Evolutionary conservation across 2,113 vertebrate species (phyloP).

Genomic region (Podilymbus podiceps): DNA sequence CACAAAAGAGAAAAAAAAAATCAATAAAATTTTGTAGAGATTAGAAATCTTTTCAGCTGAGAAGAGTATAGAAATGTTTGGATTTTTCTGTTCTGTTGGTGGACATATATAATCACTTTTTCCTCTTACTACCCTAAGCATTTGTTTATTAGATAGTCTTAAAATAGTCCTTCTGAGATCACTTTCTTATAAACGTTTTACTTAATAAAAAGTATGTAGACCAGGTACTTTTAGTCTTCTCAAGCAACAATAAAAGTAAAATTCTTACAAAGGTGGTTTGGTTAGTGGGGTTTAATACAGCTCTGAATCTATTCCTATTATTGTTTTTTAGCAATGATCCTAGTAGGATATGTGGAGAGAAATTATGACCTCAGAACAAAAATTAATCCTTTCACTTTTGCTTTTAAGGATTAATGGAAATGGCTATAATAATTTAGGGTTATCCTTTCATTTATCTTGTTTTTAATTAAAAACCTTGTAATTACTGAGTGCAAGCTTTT

Average conservation of each 20-base stretch:
- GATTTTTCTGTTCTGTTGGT: not conserved
- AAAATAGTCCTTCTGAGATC: not conserved
- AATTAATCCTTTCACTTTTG: not conserved
- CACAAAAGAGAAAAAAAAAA: not conserved
- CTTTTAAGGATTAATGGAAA: conserved; percentile 13
- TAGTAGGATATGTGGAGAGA: not conserved
- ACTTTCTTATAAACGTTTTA: not conserved
- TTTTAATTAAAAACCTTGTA: conserved; percentile 3
- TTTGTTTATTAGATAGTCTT: not conserved
- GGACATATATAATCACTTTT: not conserved
- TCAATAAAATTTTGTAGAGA: not conserved
- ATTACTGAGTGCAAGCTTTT: not conserved
- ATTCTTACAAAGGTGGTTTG: not conserved
- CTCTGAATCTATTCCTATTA: not conserved
- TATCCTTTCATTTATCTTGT: not conserved
- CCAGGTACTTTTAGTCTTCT: not conserved
- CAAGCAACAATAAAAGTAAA: not conserved
- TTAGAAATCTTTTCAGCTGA: not conserved
- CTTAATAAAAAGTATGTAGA: not conserved
- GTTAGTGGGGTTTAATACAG: not conserved
- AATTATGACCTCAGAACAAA: not conserved
- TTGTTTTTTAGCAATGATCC: not conserved
- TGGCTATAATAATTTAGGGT: not conserved
- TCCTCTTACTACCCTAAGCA: not conserved
- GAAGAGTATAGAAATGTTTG: not conserved